Evolutionary conservation across 2,113 vertebrate species (phyloP).

Genomic region (Seriola dumerili): DNA sequence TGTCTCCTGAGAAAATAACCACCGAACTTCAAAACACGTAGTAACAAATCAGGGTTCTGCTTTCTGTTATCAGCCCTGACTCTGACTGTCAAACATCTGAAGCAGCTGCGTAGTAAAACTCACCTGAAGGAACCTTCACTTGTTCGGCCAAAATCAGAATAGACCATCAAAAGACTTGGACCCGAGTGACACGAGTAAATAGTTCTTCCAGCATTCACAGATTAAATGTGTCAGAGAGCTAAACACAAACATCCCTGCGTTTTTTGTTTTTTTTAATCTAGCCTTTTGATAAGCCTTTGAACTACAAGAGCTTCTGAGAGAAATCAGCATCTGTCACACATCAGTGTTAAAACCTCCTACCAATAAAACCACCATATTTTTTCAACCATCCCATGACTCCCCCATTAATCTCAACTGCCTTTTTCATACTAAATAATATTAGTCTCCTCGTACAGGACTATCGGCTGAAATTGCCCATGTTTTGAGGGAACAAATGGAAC

Average conservation of each 20-base stretch:
- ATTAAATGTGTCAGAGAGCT: neutral
- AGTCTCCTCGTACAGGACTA: neutral
- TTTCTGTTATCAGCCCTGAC: neutral
- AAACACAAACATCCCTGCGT: neutral
- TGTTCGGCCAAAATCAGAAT: neutral
- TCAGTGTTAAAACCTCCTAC: neutral
- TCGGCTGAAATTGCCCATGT: neutral
- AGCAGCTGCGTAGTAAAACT: neutral
- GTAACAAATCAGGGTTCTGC: neutral
- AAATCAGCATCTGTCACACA: too few species aligned
- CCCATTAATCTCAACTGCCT: neutral
- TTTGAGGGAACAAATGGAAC: neutral
- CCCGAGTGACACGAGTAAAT: neutral
- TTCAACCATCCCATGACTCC: neutral
- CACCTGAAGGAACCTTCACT: conserved; percentile 14
- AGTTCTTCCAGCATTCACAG: neutral
- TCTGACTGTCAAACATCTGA: conserved; percentile 6
- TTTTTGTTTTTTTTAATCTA: neutral
- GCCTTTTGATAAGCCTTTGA: neutral
- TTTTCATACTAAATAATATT: neutral
- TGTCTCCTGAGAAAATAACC: neutral
- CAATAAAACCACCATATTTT: neutral
- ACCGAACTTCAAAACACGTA: neutral
- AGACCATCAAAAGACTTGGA: neutral
- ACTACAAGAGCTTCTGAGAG: neutral